These are phyloP conservation scores for Lysandra bellargus DNA, from an alignment of 2,888 invertebrate species.

Conservation along the genomic window DNA sequence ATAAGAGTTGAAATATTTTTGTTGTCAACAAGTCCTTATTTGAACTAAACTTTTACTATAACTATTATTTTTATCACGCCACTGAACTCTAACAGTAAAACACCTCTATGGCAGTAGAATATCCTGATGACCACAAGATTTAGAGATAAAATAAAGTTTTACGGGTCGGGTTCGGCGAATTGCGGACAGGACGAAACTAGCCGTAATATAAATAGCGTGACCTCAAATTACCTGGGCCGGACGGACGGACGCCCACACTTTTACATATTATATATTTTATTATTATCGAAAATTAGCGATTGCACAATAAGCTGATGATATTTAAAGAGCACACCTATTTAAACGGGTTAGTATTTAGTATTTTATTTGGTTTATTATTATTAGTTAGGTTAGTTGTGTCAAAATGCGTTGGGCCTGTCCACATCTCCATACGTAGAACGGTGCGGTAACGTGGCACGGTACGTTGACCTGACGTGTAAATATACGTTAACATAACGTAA, in stretches of 20 bases:
- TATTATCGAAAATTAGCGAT: background rate
- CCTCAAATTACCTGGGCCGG: conserved; percentile 24
- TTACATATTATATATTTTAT: conserved; percentile 4
- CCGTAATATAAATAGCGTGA: conserved; percentile 24
- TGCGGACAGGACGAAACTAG: conserved; percentile 16
- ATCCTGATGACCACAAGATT: background rate
- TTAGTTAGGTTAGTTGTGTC: background rate
- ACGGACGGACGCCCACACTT: conserved; percentile 18
- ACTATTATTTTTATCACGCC: background rate
- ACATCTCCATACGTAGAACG: too few species aligned
- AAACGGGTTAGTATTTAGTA: background rate
- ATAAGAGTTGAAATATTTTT: background rate
- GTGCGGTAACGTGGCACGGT: too few species aligned
- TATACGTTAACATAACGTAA: too few species aligned
- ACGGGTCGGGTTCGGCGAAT: background rate
- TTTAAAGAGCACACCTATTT: background rate
- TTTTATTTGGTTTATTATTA: background rate
- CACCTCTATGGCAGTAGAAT: background rate
- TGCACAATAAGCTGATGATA: background rate
- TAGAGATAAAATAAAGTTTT: conserved; percentile 17
- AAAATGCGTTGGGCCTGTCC: background rate
- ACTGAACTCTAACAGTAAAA: background rate
- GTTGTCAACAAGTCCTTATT: background rate
- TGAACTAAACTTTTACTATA: background rate
- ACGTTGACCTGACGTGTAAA: too few species aligned